phyloP scores from a whole-genome alignment of 2,113 vertebrate genomes.

The Etheostoma cragini region DNA sequence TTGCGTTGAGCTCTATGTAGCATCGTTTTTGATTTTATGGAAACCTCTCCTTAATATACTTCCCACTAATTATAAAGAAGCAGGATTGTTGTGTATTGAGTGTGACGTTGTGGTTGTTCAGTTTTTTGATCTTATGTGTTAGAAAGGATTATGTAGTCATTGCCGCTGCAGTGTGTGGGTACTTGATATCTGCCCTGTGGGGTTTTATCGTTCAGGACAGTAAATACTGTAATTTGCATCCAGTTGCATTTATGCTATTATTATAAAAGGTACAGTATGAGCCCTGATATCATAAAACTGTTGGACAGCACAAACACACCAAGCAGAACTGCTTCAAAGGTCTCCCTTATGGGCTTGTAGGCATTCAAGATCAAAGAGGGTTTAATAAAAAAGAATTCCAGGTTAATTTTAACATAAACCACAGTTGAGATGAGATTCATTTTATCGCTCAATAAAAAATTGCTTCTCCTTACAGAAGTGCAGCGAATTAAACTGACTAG shows the following conservation, averaged over 20 bases:
- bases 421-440: conserved; percentile 12
- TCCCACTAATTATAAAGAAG: conserved; percentile 19
- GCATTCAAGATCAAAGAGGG: conserved; percentile 35
- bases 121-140: conserved; percentile 35
- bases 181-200: conserved; percentile 37
- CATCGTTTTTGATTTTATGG: not conserved
- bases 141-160: conserved; percentile 31
- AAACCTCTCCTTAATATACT: conserved; percentile 1
- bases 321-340: conserved; percentile 14
- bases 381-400: conserved; percentile 27
- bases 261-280: conserved; percentile 29
- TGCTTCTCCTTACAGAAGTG: conserved; percentile 12
- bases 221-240: conserved; percentile 46
- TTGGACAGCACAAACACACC: conserved; percentile 6
- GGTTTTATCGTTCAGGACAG: conserved; percentile 21
- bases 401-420: conserved; percentile 31
- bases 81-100: not conserved
- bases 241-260: conserved; percentile 15
- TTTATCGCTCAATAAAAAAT: conserved; percentile 18
- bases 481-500: not conserved
- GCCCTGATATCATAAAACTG: conserved; percentile 19
- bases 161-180: not conserved
- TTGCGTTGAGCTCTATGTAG: no score
- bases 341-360: not conserved
- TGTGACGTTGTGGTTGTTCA: conserved; percentile 32